Evolutionary conservation across 2,113 vertebrate species (phyloP).

Genomic region (Xenotilapia leptura): DNA sequence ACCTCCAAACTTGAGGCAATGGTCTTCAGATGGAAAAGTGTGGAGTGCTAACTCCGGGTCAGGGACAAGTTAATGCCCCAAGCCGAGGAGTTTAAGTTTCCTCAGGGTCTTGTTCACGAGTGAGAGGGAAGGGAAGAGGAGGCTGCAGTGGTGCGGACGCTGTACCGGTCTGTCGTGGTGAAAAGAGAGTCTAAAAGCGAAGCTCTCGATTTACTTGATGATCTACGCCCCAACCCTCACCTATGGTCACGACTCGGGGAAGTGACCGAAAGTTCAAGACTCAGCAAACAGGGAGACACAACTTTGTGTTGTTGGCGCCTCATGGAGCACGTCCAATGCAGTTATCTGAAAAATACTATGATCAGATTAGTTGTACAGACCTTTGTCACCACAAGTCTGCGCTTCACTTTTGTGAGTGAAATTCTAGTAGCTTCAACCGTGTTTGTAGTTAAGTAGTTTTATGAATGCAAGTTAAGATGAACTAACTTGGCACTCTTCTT

Average conservation of each 20-base stretch:
- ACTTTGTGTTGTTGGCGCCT: not conserved
- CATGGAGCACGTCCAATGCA: accelerated
- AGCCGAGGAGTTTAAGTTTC: not conserved
- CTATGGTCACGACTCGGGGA: not conserved
- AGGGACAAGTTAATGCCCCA: not conserved
- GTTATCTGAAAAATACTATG: not conserved
- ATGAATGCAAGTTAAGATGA: not conserved
- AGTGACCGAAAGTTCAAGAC: not conserved
- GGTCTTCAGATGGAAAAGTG: not conserved
- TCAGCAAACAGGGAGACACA: not conserved
- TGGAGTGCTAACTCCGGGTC: not conserved
- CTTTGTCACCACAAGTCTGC: not conserved
- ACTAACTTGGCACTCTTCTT: not conserved
- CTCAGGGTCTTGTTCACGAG: not conserved
- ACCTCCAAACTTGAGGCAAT: not conserved
- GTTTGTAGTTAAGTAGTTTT: accelerated
- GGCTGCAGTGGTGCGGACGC: not conserved
- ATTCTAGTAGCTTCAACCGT: not conserved
- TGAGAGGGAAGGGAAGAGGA: not conserved
- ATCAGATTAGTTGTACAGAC: not conserved
- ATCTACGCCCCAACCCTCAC: not conserved
- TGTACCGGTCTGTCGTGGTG: not conserved
- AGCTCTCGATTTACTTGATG: not conserved
- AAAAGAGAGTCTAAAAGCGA: not conserved
- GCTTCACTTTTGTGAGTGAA: not conserved